Evolutionary conservation across 2,113 vertebrate genomes (phyloP).

Genomic region (Hippocampus abdominalis): DNA sequence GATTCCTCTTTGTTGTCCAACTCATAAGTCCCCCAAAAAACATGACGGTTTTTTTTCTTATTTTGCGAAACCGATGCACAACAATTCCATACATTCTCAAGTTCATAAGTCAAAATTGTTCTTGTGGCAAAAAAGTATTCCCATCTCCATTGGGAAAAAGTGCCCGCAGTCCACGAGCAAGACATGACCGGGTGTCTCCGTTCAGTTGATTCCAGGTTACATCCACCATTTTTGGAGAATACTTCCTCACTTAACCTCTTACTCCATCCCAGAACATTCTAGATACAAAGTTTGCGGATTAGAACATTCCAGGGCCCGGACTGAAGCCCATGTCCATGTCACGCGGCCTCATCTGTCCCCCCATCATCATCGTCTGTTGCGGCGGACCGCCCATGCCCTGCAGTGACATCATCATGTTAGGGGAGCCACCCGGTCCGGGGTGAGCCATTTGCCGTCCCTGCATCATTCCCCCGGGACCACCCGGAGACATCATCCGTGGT

Average conservation of each 20-base stretch:
- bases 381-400: conserved; percentile 94
- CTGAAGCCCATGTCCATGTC: conserved; percentile 98
- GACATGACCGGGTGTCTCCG: conserved; percentile 41
- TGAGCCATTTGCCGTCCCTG: conserved; percentile 92
- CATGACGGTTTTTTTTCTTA: conserved; percentile 36
- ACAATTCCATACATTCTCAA: conserved; percentile 75
- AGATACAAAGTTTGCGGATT: conserved; percentile 82
- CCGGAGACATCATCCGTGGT: conserved; percentile 97
- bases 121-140: conserved; percentile 62
- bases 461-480: conserved; percentile 88
- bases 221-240: conserved; percentile 40
- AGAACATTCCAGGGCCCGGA: conserved; percentile 90
- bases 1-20: conserved; percentile 62
- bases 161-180: conserved; percentile 38
- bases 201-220: conserved; percentile 39
- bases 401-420: conserved; percentile 99
- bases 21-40: conserved; percentile 69
- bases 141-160: conserved; percentile 50
- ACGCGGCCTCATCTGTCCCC: conserved; percentile 94
- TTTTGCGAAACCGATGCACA: conserved; percentile 66
- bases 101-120: conserved; percentile 69
- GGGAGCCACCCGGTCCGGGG: conserved; percentile 92
- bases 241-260: conserved; percentile 51
- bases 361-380: conserved; percentile 99
- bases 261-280: conserved; percentile 88